These are phyloP conservation scores for Columbina picui DNA, from an alignment of 2,113 vertebrate genomes.

Conservation along the genomic window DNA sequence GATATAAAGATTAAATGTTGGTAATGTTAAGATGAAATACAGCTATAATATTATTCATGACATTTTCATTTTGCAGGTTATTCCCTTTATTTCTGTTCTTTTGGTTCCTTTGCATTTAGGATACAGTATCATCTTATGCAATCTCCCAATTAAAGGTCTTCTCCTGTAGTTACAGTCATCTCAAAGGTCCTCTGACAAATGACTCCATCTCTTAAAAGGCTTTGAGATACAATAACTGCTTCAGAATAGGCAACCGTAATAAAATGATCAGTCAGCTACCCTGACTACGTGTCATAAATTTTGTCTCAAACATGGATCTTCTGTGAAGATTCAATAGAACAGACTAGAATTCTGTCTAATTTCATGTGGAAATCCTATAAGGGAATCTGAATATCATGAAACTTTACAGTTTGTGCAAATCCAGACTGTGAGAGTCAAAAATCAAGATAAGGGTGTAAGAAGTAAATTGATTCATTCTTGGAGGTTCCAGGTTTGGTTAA, in stretches of 20 bases:
- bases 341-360: background rate
- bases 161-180: conserved; percentile 31
- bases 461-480: background rate
- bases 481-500: background rate
- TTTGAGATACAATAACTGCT: conserved; percentile 40
- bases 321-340: background rate
- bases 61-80: conserved; percentile 34
- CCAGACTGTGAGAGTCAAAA: background rate
- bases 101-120: conserved; percentile 7
- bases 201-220: conserved; percentile 58
- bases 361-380: background rate
- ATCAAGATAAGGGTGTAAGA: background rate
- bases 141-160: background rate
- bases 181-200: conserved; percentile 65
- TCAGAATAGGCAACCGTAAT: conserved; percentile 36
- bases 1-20: conserved; percentile 11
- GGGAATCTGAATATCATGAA: background rate
- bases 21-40: conserved; percentile 33
- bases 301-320: background rate
- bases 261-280: background rate
- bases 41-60: background rate
- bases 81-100: conserved; percentile 13
- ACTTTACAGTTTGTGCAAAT: background rate
- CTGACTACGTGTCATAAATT: background rate
- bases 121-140: background rate